Conservation (phyloP, 2,888 invertebrate species). For the Lepidochrysops patricia region DNA sequence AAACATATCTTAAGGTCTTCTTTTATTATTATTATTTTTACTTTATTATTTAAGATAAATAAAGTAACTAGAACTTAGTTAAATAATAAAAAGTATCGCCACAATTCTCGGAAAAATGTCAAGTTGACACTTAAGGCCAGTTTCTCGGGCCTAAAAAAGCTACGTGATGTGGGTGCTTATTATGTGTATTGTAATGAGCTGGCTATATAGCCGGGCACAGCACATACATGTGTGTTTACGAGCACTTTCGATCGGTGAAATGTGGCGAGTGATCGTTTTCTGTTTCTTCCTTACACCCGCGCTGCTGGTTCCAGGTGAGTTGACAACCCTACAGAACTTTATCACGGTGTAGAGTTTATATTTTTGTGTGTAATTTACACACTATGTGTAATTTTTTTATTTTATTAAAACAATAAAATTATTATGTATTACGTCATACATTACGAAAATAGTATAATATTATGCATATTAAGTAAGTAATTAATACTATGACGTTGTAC, state of each 20-base stretch:
- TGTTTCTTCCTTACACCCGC: conserved; percentile 1
- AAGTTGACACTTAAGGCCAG: conserved; percentile 18
- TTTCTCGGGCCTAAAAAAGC: conserved; percentile 17
- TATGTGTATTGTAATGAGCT: conserved; percentile 35
- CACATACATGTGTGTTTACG: no score
- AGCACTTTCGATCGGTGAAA: conserved; percentile 13
- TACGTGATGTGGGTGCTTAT: conserved; percentile 42
- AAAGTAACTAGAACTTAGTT: neutral
- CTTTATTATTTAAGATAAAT: no score
- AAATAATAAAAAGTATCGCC: no score
- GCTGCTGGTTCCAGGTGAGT: conserved; percentile 13
- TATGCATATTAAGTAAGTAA: no score
- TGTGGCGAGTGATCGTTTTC: conserved; percentile 18
- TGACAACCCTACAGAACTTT: neutral
- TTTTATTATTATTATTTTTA: no score
- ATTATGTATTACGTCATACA: no score
- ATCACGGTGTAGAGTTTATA: neutral
- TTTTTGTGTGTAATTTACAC: neutral
- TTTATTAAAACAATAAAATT: no score
- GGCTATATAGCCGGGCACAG: conserved; percentile 25
- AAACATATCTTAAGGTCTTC: no score
- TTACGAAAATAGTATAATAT: no score
- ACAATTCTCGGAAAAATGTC: conserved; percentile 9
- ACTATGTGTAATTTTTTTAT: no score
- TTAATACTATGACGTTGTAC: no score